Percentiles rank a stretch among this genome's conserved stretches.
Evolutionary conservation across 2,888 invertebrate genomes (phyloP).

Genomic region (Drosophila phalerata): DNA sequence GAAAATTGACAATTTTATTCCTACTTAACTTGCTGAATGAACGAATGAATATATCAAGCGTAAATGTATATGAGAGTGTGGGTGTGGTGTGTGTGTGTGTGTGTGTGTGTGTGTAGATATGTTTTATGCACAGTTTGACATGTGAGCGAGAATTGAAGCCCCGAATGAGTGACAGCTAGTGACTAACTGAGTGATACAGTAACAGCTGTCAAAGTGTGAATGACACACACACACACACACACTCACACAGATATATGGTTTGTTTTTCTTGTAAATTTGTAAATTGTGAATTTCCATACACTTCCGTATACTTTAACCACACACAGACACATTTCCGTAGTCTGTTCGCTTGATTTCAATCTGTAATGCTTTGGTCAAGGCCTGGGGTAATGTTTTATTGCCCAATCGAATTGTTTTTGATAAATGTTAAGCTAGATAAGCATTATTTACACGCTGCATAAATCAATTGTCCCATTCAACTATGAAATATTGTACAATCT

Average conservation of each 20-base stretch:
- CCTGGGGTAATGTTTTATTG: slow-evolving; percentile 39
- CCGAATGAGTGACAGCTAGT: slow-evolving; percentile 58
- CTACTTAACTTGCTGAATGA: slow-evolving; percentile 81
- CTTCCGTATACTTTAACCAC: slow-evolving; percentile 27
- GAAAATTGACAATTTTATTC: slow-evolving; percentile 83
- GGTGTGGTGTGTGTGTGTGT: background rate
- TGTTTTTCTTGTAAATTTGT: slow-evolving; percentile 41
- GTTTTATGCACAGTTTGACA: slow-evolving; percentile 77
- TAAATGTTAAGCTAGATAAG: slow-evolving; percentile 32
- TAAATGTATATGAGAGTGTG: slow-evolving; percentile 13
- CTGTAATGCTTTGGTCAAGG: slow-evolving; percentile 14
- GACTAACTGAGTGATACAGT: slow-evolving; percentile 70
- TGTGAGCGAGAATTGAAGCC: slow-evolving; percentile 64
- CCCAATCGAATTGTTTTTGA: slow-evolving; percentile 39
- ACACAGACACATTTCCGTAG: background rate
- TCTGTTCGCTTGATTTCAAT: slow-evolving; percentile 9
- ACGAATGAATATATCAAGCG: slow-evolving; percentile 76
- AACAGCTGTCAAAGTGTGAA: slow-evolving; percentile 75
- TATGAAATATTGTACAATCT: slow-evolving; percentile 23
- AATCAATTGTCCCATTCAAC: slow-evolving; percentile 44
- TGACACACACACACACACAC: slow-evolving; percentile 24
- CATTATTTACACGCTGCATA: slow-evolving; percentile 54
- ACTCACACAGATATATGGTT: background rate
- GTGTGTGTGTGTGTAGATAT: slow-evolving; percentile 34
- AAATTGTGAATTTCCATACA: slow-evolving; percentile 41